A percentile compares a stretch with the other conserved stretches of the same genome.
Evolutionary conservation across 2,888 invertebrate species (phyloP).

Genomic region (Ormia ochracea): DNA sequence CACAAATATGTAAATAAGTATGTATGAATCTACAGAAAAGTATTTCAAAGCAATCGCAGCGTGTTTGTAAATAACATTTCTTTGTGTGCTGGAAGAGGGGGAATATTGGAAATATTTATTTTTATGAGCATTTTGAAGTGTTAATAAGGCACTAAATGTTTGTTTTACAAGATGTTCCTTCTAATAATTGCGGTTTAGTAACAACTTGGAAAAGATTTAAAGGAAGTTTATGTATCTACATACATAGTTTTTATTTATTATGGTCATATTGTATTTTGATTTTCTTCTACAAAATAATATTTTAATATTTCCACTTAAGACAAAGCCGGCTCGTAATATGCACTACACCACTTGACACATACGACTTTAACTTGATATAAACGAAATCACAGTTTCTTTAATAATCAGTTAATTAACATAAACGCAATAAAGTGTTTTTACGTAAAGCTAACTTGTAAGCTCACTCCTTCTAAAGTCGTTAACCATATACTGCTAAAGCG

Average conservation of each 20-base stretch:
- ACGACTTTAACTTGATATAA: too few relatives aligned
- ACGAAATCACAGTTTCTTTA: too few relatives aligned
- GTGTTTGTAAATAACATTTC: constrained; percentile 36
- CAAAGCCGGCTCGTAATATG: too few relatives aligned
- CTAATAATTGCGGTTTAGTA: constrained; percentile 9
- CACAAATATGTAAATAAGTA: constrained; percentile 30
- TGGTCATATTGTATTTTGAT: not conserved
- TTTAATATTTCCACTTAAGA: too few relatives aligned
- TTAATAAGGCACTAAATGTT: constrained; percentile 55
- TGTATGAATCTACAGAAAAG: too few relatives aligned
- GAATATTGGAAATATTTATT: constrained; percentile 3
- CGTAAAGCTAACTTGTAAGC: too few relatives aligned
- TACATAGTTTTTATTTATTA: constrained; percentile 19
- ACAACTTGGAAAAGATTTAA: constrained; percentile 44
- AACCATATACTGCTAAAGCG: too few relatives aligned
- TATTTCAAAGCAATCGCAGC: constrained; percentile 36
- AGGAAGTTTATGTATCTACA: constrained; percentile 23
- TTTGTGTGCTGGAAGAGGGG: constrained; percentile 9
- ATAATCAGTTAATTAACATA: too few relatives aligned
- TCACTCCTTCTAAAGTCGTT: too few relatives aligned
- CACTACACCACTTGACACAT: too few relatives aligned
- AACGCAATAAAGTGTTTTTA: too few relatives aligned
- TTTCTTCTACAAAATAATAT: not conserved
- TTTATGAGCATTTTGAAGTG: constrained; percentile 55
- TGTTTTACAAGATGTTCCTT: constrained; percentile 17